A percentile compares a stretch with the other conserved stretches of the same genome.
These are phyloP conservation scores for Antennarius striatus DNA, from an alignment of 2,113 vertebrate genomes.

Conservation along the genomic window DNA sequence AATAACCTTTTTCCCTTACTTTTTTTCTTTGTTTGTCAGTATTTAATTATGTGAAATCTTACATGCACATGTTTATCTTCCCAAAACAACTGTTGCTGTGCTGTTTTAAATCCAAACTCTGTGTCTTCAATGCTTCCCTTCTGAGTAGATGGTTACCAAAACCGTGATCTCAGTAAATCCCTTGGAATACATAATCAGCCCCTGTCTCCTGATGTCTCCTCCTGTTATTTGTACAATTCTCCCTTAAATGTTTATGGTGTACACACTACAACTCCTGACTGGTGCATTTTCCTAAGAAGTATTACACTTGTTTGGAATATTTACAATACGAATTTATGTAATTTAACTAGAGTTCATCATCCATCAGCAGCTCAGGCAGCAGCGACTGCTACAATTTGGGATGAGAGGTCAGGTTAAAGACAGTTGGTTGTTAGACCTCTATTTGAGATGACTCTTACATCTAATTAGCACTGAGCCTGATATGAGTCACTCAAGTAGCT, in stretches of 20 bases:
- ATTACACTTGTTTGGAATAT: background rate
- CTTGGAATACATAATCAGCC: background rate
- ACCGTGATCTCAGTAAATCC: background rate
- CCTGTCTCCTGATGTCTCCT: background rate
- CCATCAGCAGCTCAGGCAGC: no score
- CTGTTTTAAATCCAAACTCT: background rate
- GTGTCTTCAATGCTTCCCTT: no score
- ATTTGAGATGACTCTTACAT: constrained; percentile 13
- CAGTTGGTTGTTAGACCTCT: constrained; percentile 34
- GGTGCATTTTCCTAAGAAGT: no score
- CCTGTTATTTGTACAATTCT: background rate
- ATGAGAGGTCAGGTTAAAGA: no score
- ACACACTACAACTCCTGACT: no score
- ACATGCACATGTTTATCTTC: background rate
- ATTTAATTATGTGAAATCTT: background rate
- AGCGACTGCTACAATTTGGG: no score
- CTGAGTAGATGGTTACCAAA: no score
- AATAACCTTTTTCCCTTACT: background rate
- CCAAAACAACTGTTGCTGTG: background rate
- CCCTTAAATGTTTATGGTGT: background rate
- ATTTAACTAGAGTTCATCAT: no score
- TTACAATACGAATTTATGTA: no score
- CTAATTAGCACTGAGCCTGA: constrained; percentile 58
- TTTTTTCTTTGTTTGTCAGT: background rate
- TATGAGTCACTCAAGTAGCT: constrained; percentile 60